A percentile compares a stretch with the other conserved stretches of the same genome.
phyloP scores from a whole-genome alignment of 2,888 invertebrate species.

The Hedya salicella region DNA sequence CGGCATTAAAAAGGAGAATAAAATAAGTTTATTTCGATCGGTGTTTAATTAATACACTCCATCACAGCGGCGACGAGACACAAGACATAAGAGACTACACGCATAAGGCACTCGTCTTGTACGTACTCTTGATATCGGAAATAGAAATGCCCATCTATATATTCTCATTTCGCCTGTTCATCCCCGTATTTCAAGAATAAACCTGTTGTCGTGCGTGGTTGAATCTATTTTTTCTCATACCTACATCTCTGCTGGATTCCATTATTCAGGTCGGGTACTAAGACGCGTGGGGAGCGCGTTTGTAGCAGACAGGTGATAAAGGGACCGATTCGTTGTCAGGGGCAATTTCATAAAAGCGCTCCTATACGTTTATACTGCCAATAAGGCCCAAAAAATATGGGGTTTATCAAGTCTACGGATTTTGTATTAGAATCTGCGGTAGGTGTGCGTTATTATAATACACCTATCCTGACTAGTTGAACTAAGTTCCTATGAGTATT shows the following conservation, averaged over 20 bases:
- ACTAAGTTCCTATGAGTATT: not conserved
- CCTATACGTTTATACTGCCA: slow-evolving; percentile 37
- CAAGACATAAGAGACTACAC: too few relatives aligned
- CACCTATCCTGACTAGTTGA: not conserved
- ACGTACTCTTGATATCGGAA: not conserved
- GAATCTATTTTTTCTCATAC: slow-evolving; percentile 23
- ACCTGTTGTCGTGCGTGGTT: slow-evolving; percentile 24
- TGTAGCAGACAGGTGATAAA: slow-evolving; percentile 43
- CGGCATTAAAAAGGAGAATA: too few relatives aligned
- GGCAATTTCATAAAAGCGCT: slow-evolving; percentile 42
- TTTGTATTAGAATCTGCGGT: slow-evolving; percentile 17
- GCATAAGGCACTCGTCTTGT: not conserved
- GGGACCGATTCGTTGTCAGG: slow-evolving; percentile 41
- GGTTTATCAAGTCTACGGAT: slow-evolving; percentile 26
- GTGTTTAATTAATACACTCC: too few relatives aligned
- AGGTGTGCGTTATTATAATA: not conserved
- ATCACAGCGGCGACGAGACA: too few relatives aligned
- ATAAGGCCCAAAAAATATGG: slow-evolving; percentile 31
- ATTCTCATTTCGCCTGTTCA: slow-evolving; percentile 15
- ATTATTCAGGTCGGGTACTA: slow-evolving; percentile 40
- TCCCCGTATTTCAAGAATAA: slow-evolving; percentile 12
- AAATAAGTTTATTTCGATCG: too few relatives aligned
- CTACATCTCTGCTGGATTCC: slow-evolving; percentile 23
- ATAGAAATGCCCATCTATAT: not conserved
- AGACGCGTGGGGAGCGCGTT: slow-evolving; percentile 36